Evolutionary conservation across 2,113 vertebrate species (phyloP), one percentile per base, ranked within the genome.

Genomic region (Sarotherodon lohbergeri): DNA sequence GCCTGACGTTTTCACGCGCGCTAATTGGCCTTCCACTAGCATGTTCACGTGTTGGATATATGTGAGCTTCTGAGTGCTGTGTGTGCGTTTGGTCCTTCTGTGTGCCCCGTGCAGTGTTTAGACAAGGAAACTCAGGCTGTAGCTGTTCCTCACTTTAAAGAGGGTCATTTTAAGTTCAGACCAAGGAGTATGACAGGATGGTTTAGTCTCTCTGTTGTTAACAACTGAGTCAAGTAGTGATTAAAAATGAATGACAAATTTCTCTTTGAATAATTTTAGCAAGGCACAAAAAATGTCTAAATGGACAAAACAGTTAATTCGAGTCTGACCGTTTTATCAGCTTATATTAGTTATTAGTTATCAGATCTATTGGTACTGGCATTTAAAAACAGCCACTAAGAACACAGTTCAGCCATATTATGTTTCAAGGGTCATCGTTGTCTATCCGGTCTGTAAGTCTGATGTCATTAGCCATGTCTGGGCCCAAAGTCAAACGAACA

Each of bases 1-100:
- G 97, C 96, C 97, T 96, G 97, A 98, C 97, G 97, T 98, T 98
- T 98, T 98, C 88, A 87, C 84, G 43, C 97, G 96, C 34, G 57
- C 93, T 95, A 92, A 95, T 94, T 95, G 90, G 88, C 78, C 91
- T 92, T 92, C 83, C 88, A 41, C 86, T 88, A 73, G 79, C 82
- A 86, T 84, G 87, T 83, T 86, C 48, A 56, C 24, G 85, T 66
- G 89, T 48, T 34, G 6, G 43, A 78, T 78, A 78, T 52, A 27
- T 9, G 73, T 32, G 63, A 39, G 80, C 16, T 27, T 13, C 56
- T 54, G 87, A 73, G 87, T n/a, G 57, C 6, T 83, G 82, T 80
- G 34, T 83, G 61, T 9, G 78, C 2, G 12, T 83, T 54, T 36
- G 4, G 50, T 56, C 14, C 71, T n/a, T 82, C 17, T 83, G 10